phyloP scores from a whole-genome alignment of 2,888 invertebrate species.

The Polylopha cassiicola region DNA sequence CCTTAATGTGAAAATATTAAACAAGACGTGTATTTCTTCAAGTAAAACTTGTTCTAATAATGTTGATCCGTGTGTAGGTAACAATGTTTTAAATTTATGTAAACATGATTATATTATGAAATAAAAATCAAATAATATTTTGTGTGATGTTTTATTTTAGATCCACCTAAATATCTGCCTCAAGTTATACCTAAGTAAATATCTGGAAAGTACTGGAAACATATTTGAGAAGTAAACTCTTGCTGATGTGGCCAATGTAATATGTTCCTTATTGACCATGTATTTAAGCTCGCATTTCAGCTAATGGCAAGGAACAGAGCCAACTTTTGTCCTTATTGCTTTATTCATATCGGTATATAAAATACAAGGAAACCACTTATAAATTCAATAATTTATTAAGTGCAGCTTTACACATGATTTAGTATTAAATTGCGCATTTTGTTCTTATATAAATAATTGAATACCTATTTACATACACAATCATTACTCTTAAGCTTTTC shows the following conservation, averaged over 20 bases:
- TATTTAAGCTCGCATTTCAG: too few species aligned
- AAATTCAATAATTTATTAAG: slow-evolving; percentile 73
- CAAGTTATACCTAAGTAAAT: too few species aligned
- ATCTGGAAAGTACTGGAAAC: too few species aligned
- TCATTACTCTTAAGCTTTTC: slow-evolving; percentile 54
- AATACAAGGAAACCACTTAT: slow-evolving; percentile 36
- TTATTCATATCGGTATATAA: slow-evolving; percentile 14
- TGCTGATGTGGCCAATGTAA: too few species aligned
- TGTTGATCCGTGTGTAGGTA: slow-evolving; percentile 54
- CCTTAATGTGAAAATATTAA: slow-evolving; percentile 7
- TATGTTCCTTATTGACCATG: too few species aligned
- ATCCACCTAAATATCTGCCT: too few species aligned
- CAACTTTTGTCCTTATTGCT: too few species aligned
- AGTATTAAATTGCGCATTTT: slow-evolving; percentile 62
- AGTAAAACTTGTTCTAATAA: slow-evolving; percentile 26
- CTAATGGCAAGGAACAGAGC: too few species aligned
- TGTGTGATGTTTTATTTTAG: slow-evolving; percentile 24
- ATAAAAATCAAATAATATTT: slow-evolving; percentile 31
- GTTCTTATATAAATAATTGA: slow-evolving; percentile 57
- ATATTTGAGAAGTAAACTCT: too few species aligned
- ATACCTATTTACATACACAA: slow-evolving; percentile 63
- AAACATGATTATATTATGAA: slow-evolving; percentile 50
- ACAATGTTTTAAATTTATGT: slow-evolving; percentile 41
- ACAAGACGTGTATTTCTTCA: slow-evolving; percentile 10
- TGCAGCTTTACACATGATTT: slow-evolving; percentile 67